phyloP scores from a whole-genome alignment of 2,113 vertebrate species.

The Tetraodon nigroviridis region DNA sequence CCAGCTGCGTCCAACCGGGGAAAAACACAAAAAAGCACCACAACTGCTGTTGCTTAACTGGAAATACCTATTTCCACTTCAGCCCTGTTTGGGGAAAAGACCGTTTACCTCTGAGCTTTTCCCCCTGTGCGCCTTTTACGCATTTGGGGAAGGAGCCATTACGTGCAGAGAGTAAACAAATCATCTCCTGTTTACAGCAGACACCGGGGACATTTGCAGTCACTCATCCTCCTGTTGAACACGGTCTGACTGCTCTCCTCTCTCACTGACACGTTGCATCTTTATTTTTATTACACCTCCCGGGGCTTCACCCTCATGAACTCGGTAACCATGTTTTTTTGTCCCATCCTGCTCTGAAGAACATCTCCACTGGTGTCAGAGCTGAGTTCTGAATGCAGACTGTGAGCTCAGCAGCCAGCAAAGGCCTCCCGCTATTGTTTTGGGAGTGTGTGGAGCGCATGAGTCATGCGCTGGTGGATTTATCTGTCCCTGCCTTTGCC shows the following conservation, averaged over 20 bases:
- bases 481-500: conserved; percentile 50
- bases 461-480: conserved; percentile 70
- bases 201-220: too few relatives aligned
- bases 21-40: conserved; percentile 30
- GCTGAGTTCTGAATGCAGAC: conserved; percentile 43
- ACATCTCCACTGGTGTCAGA: conserved; percentile 36
- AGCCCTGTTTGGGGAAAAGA: conserved; percentile 35
- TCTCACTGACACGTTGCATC: too few relatives aligned
- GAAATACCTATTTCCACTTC: conserved; percentile 42
- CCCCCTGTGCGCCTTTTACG: background rate
- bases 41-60: conserved; percentile 43
- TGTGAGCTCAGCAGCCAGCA: conserved; percentile 68
- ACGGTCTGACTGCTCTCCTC: too few relatives aligned
- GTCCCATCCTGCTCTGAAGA: conserved; percentile 44
- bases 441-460: conserved; percentile 65
- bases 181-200: conserved; percentile 30
- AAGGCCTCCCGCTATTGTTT: conserved; percentile 75
- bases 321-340: background rate
- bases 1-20: conserved; percentile 45
- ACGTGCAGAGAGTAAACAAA: conserved; percentile 17
- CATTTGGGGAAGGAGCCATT: background rate
- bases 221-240: too few relatives aligned
- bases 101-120: background rate
- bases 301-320: too few relatives aligned
- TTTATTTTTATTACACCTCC: too few relatives aligned